Base-by-base conservation (phyloP, 2,888 invertebrate species). In the Lissocephala sabroskyi region DNA sequence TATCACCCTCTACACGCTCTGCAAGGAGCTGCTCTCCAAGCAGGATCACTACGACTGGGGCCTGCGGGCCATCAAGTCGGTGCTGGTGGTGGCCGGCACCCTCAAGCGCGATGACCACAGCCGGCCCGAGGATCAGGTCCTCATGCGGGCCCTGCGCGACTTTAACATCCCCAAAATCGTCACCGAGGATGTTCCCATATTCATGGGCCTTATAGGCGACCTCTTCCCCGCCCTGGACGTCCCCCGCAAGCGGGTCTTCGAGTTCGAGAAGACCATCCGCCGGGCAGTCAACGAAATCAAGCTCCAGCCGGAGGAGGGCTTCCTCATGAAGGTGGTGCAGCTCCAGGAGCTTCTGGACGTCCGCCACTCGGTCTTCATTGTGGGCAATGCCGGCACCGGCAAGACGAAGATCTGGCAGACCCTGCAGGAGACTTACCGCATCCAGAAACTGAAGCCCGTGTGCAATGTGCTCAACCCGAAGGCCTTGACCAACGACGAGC, bases 1-100 rank as follows among this genome's bases (percentile, higher is more conserved):
- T 84, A 96, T 97, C 80, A 97, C 97, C 0, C 87, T 97, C 13
- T 97, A 97, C 83, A 95, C 92, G 4, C 85, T 98, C 57, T 98
- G 97, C 81, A 89, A 90, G 63, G 97, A 97, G 84, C 85, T 97
- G 61, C 86, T 97, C 7, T 97, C 96, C 37, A 96, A 97, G 82
- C 94, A 96, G 85, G 97, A 98, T 84, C 98, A 98, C 84, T 98
- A 98, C 80, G 98, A 98, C 86, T 96, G 97, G 97, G 98, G 98
- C n/a, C 86, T 98, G 47, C 86, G 98, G 62, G 97, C 97, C 40
- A 97, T 98, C 76, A 98, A 98, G 83, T 97, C 97, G 42, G 96
- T 98, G 16, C 86, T 98, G 42, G 97, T 97, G 0, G 96, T 97
- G 2, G 97, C 97, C 48, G 98, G 97, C 36, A 92, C 96, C 19